Base-by-base conservation (phyloP, 2,888 invertebrate genomes). In the Heliconius aoede region DNA sequence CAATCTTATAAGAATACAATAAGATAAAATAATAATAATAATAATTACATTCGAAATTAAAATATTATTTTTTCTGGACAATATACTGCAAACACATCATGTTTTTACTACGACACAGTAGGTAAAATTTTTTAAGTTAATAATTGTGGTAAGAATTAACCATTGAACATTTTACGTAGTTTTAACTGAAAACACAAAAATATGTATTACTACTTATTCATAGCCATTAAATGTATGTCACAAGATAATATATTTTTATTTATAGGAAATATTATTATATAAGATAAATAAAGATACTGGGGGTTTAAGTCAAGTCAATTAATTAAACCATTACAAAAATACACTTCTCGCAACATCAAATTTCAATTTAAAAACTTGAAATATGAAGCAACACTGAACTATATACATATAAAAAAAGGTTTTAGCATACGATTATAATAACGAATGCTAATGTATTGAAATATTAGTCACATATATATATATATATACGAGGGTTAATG, bases 391-490 rank as follows among this genome's bases (percentile, higher is more conserved):
- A 65, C 40, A 18, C 24, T 40, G 24, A 65, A 65, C 40, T 65
- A 40, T 40, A 11, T 46, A 18, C 18, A 46, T 40, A 65, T 26
- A 24, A 64, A 64, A 32, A 64, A 64, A 30, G 62, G 30, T 62
- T 21, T 62, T 62, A 62, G 21, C n/a, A 65, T 65, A 65, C 8
- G 65, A 40, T 26, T 40, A 40, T 65, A 65, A 36, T 65, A 65
- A 65, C 13, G 13, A 36, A 64, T 64, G 36, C 24, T 64, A 28
- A 68, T 51, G n/a, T 68, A 28, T 46, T 68, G 11, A 46, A 46
- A 67, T 46, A 46, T 68, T 28, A 51, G 18, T 68, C 46, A 68
- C 46, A 51, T 51, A 68, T 0, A 15, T 8, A 24, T 46, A 30
- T 28, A 67, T 26, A 21, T 46, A 32, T 15, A 65, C 24, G 24